Evolutionary conservation across 2,113 vertebrate genomes (phyloP).

Genomic region (Otocyon megalotis): DNA sequence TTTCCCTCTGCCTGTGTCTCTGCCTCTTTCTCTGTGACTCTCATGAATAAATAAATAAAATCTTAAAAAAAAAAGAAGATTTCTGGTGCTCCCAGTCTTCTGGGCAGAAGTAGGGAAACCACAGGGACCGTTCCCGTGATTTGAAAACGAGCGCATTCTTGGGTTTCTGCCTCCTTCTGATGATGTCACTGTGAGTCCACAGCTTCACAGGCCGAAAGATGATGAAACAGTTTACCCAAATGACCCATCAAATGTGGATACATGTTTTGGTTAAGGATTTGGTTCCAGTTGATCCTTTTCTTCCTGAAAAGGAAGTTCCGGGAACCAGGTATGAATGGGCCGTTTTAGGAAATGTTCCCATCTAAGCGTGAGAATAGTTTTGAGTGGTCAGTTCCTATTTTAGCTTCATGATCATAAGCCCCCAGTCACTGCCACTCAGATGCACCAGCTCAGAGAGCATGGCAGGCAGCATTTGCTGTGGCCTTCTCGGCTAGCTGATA

Average conservation of each 20-base stretch:
- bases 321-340: neutral
- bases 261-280: neutral
- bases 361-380: neutral
- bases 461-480: neutral
- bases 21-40: no score
- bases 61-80: no score
- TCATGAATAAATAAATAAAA: no score
- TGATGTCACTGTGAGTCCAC: accelerated
- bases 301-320: neutral
- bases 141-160: accelerated
- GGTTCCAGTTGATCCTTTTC: neutral
- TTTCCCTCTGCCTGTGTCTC: no score
- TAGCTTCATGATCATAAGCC: neutral
- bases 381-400: neutral
- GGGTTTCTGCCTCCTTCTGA: accelerated
- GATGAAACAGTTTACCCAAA: neutral
- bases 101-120: neutral
- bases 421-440: neutral
- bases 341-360: neutral
- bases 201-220: neutral
- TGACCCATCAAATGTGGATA: neutral
- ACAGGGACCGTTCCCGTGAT: neutral
- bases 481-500: neutral
- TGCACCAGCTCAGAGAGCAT: neutral
- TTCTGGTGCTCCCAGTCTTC: neutral